phyloP scores from a whole-genome alignment of 2,888 invertebrate species.

The Hoplodrina blanda region DNA sequence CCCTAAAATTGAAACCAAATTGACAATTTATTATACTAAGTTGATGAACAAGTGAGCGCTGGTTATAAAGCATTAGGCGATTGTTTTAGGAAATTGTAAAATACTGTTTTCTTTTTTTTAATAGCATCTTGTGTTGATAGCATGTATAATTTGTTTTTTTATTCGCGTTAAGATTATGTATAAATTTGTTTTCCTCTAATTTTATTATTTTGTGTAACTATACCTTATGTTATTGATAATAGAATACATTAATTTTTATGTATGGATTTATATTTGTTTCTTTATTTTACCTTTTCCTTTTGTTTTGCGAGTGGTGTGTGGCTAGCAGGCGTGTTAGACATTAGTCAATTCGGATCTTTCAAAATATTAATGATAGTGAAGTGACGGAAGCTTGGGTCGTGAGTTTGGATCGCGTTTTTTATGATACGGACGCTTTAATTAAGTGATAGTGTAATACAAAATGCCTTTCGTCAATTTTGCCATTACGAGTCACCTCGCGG shows the following conservation, averaged over 20 bases:
- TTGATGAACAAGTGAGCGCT: slow-evolving; percentile 77
- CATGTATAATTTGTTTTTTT: slow-evolving; percentile 89
- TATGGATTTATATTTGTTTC: slow-evolving; percentile 84
- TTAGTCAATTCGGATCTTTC: slow-evolving; percentile 61
- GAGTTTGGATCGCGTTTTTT: slow-evolving; percentile 45
- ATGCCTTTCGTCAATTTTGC: slow-evolving; percentile 69
- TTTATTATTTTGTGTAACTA: slow-evolving; percentile 90
- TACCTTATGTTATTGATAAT: slow-evolving; percentile 90
- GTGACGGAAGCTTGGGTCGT: slow-evolving; percentile 37
- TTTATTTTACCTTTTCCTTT: slow-evolving; percentile 77
- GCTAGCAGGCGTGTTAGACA: slow-evolving; percentile 33
- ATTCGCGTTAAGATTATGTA: slow-evolving; percentile 90
- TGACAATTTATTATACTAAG: slow-evolving; percentile 75
- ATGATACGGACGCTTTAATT: slow-evolving; percentile 65
- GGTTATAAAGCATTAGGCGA: slow-evolving; percentile 74
- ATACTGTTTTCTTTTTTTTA: slow-evolving; percentile 85
- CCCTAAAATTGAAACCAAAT: slow-evolving; percentile 88
- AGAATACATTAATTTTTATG: slow-evolving; percentile 91
- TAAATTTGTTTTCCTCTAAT: slow-evolving; percentile 90
- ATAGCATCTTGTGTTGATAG: slow-evolving; percentile 88
- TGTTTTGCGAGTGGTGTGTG: slow-evolving; percentile 61
- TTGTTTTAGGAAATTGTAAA: slow-evolving; percentile 88
- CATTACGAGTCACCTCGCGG: slow-evolving; percentile 41
- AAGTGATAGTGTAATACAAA: slow-evolving; percentile 67
- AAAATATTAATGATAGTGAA: slow-evolving; percentile 33